These are phyloP conservation scores for Psylliodes chrysocephalus DNA, from an alignment of 2,888 invertebrate genomes.

Conservation along the genomic window DNA sequence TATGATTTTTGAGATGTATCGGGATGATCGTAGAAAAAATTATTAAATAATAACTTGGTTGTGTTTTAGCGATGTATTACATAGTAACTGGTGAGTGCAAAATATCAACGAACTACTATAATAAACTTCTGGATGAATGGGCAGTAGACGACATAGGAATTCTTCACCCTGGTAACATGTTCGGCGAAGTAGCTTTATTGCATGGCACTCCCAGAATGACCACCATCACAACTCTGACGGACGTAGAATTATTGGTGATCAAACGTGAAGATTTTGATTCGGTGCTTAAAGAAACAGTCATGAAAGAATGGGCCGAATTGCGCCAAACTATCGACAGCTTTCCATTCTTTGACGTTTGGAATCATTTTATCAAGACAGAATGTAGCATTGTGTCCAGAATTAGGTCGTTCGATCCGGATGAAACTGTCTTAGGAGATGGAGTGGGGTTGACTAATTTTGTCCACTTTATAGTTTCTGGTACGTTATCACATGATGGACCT, in stretches of 20 bases:
- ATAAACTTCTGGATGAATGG: slow-evolving; percentile 65
- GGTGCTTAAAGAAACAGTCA: slow-evolving; percentile 69
- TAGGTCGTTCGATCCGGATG: slow-evolving; percentile 66
- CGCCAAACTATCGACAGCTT: slow-evolving; percentile 70
- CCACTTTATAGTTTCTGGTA: slow-evolving; percentile 66
- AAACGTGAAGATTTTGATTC: slow-evolving; percentile 72
- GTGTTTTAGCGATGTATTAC: slow-evolving; percentile 69
- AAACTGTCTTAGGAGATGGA: slow-evolving; percentile 69
- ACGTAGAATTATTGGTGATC: slow-evolving; percentile 73
- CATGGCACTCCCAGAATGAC: slow-evolving; percentile 71
- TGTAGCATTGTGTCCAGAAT: slow-evolving; percentile 75
- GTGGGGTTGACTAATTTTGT: slow-evolving; percentile 60
- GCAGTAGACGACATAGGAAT: slow-evolving; percentile 66
- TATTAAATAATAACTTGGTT: too few relatives aligned
- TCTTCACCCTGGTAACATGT: slow-evolving; percentile 69
- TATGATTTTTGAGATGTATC: too few relatives aligned
- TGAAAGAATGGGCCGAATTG: slow-evolving; percentile 73
- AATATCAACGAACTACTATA: slow-evolving; percentile 67
- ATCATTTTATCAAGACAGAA: slow-evolving; percentile 70
- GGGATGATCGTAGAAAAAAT: too few relatives aligned
- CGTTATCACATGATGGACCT: too few relatives aligned
- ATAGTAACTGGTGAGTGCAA: slow-evolving; percentile 71
- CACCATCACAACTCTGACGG: slow-evolving; percentile 68
- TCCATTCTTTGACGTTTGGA: slow-evolving; percentile 73
- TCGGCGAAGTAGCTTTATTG: slow-evolving; percentile 74